Evolutionary conservation across 2,113 vertebrate genomes (phyloP).

Genomic region (Narcine bancroftii): DNA sequence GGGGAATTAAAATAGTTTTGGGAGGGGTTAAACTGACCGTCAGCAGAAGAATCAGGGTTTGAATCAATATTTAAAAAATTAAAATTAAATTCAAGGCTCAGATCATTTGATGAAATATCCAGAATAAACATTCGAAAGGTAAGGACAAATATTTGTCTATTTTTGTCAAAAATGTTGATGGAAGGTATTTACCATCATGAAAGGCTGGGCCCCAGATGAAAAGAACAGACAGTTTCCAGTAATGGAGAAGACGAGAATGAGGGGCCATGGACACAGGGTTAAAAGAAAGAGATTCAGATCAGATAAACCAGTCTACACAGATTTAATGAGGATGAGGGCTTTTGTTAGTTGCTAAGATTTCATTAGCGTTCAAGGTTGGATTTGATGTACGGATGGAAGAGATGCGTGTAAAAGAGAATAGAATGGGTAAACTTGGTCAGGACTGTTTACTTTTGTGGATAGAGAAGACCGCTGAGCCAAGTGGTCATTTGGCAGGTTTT

Average conservation of each 20-base stretch:
- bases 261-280: neutral
- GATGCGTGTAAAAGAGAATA: neutral
- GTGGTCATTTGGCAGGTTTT: neutral
- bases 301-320: neutral
- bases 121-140: neutral
- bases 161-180: no score
- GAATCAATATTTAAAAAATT: neutral
- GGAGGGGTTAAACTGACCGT: neutral
- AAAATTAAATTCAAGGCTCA: neutral
- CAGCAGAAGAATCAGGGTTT: neutral
- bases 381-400: neutral
- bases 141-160: neutral
- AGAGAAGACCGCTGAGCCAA: neutral
- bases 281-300: neutral
- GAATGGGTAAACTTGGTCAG: neutral
- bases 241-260: neutral
- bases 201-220: neutral
- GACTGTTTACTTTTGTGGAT: neutral
- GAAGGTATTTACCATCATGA: neutral
- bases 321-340: neutral
- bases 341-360: neutral
- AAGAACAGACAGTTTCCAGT: neutral
- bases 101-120: neutral
- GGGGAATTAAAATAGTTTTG: neutral
- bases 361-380: neutral